phyloP scores from a whole-genome alignment of 2,113 vertebrate species.

The Pedionomus torquatus region DNA sequence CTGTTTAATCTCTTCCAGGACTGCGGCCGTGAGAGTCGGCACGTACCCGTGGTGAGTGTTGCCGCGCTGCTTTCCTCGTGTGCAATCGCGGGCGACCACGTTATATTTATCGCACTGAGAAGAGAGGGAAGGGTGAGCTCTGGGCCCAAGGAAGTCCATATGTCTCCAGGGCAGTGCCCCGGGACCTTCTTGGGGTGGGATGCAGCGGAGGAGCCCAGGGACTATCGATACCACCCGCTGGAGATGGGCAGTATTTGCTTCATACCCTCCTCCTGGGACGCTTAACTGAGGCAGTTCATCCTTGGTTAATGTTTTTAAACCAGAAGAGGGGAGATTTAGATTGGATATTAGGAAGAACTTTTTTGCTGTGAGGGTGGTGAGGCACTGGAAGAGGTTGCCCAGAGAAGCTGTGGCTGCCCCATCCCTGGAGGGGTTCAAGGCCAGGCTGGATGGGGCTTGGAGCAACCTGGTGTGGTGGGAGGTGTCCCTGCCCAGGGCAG shows the following conservation, averaged over 20 bases:
- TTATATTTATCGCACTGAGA: neutral
- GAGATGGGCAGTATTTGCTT: neutral
- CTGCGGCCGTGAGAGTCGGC: slow-evolving; percentile 80
- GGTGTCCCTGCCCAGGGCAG: too few species aligned
- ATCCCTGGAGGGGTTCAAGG: too few species aligned
- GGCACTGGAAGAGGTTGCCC: too few species aligned
- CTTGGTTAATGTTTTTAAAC: too few species aligned
- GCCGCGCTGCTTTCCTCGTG: neutral
- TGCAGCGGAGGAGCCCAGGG: neutral
- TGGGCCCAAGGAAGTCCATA: neutral
- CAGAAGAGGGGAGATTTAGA: too few species aligned
- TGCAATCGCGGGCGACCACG: fast-evolving
- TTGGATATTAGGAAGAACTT: too few species aligned
- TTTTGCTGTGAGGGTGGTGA: too few species aligned
- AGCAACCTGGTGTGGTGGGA: too few species aligned
- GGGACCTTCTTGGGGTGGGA: fast-evolving
- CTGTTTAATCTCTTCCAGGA: slow-evolving; percentile 76
- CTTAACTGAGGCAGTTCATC: neutral
- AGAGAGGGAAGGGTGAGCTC: neutral
- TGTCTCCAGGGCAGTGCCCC: neutral
- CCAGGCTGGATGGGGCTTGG: too few species aligned
- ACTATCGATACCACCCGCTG: neutral
- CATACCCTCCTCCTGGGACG: neutral
- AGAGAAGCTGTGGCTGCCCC: too few species aligned
- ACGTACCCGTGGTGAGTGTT: slow-evolving; percentile 84